Percentiles rank a stretch among this genome's conserved stretches.
Evolutionary conservation across 2,888 invertebrate genomes (phyloP).

Genomic region (Mimumesa dahlbomi): DNA sequence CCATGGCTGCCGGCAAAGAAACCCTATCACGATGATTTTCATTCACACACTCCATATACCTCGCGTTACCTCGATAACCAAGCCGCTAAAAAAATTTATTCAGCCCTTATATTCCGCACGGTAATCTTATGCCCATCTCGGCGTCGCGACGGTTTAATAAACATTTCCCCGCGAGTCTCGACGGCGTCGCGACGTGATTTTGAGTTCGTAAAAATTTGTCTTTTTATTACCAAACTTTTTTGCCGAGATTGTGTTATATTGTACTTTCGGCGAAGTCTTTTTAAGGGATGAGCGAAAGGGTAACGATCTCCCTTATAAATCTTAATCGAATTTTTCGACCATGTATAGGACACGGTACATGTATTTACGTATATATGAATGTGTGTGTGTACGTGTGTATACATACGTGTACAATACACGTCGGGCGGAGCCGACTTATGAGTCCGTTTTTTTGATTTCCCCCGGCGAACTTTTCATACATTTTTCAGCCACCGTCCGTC

Average conservation of each 20-base stretch:
- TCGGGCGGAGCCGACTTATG: conserved; percentile 30
- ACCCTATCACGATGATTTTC: conserved; percentile 24
- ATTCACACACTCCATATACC: conserved; percentile 17
- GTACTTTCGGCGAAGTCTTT: neutral
- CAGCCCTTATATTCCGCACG: no score
- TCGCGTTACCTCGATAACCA: conserved; percentile 19
- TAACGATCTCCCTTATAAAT: conserved; percentile 15
- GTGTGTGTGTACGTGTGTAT: neutral
- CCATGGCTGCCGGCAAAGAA: conserved; percentile 22
- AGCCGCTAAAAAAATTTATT: no score
- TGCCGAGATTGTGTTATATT: neutral
- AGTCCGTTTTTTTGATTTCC: conserved; percentile 54
- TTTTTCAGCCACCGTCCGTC: conserved; percentile 42
- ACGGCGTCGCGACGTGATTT: no score
- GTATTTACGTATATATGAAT: neutral
- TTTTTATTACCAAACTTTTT: neutral
- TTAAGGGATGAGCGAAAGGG: neutral
- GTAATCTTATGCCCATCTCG: no score
- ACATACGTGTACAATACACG: neutral
- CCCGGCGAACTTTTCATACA: conserved; percentile 57
- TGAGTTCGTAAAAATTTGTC: no score
- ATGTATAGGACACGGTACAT: neutral
- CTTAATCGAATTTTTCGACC: conserved; percentile 9
- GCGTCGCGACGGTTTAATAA: no score
- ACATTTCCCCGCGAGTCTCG: no score